Conservation (phyloP, 2,797 vertebrate species). For the Peromyscus aztecus region DNA sequence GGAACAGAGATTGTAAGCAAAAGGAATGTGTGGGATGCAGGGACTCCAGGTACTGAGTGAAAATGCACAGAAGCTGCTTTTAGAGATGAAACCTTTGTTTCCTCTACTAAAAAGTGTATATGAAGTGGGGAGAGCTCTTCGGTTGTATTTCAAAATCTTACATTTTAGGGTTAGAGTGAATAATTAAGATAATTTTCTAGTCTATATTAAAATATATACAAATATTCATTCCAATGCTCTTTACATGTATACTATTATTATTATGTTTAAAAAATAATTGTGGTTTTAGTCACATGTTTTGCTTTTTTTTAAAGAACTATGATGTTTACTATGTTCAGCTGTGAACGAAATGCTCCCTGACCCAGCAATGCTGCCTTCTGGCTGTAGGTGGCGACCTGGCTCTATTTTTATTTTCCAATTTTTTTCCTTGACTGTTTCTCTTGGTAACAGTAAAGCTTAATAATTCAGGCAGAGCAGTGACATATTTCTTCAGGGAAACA, state of each 20-base stretch:
- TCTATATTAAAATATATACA: not conserved
- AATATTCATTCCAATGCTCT: not conserved
- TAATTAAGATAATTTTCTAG: not conserved
- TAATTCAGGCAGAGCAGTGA: conserved; percentile 79
- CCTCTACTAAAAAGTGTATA: not conserved
- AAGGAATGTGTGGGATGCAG: not conserved
- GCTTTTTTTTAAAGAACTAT: not conserved
- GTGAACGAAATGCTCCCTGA: not conserved
- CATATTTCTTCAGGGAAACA: conserved; percentile 86
- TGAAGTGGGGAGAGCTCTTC: not conserved
- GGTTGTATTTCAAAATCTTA: conserved; percentile 52
- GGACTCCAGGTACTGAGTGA: not conserved
- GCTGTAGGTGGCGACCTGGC: conserved; percentile 82
- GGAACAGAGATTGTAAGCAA: not conserved
- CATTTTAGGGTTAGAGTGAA: not conserved
- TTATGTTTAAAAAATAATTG: not conserved
- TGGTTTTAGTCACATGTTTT: not conserved
- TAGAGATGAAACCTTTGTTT: not conserved
- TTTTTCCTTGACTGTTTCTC: conserved; percentile 59
- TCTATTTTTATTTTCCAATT: conserved; percentile 57
- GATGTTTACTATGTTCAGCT: not conserved
- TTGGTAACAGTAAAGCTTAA: conserved; percentile 76
- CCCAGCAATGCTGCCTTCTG: conserved; percentile 1
- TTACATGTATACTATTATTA: not conserved
- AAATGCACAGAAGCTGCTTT: not conserved